phyloP scores from a whole-genome alignment of 2,888 invertebrate genomes.

The Diaprepes abbreviatus region DNA sequence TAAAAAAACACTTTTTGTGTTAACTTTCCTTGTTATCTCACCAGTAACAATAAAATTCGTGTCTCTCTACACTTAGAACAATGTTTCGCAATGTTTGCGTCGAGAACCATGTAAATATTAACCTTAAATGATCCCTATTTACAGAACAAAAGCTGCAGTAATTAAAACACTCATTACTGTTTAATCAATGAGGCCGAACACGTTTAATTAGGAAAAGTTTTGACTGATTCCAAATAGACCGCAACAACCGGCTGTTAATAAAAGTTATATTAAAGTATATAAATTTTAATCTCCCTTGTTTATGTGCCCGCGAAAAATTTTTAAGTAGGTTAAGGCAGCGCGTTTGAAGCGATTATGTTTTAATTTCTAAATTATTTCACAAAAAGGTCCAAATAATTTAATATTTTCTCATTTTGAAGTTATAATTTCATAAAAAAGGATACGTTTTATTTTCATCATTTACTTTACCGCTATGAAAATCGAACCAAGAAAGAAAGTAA shows the following conservation, averaged over 20 bases:
- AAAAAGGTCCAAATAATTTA: too few relatives aligned
- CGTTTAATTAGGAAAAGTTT: constrained; percentile 32
- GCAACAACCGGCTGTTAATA: constrained; percentile 5
- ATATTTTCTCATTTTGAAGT: too few relatives aligned
- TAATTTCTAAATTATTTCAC: too few relatives aligned
- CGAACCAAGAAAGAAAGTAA: too few relatives aligned
- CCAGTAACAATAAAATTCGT: too few relatives aligned
- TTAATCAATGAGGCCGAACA: background rate
- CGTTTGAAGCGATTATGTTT: too few relatives aligned
- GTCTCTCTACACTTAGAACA: background rate
- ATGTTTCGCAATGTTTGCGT: background rate
- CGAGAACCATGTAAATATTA: background rate
- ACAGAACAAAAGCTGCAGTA: background rate
- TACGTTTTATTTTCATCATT: too few relatives aligned
- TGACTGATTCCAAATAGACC: constrained; percentile 19
- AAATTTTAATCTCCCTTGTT: background rate
- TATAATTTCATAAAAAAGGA: too few relatives aligned
- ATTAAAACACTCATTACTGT: background rate
- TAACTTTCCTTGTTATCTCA: too few relatives aligned
- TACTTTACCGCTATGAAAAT: too few relatives aligned
- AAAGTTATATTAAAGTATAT: background rate
- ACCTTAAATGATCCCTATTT: background rate
- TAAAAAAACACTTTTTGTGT: too few relatives aligned
- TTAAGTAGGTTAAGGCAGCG: background rate
- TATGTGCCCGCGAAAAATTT: background rate